A percentile compares a stretch with the other conserved stretches of the same genome.
Evolutionary conservation across 1,140 invertebrate species (phyloP).

Genomic region (Pachypeltis micranthus): DNA sequence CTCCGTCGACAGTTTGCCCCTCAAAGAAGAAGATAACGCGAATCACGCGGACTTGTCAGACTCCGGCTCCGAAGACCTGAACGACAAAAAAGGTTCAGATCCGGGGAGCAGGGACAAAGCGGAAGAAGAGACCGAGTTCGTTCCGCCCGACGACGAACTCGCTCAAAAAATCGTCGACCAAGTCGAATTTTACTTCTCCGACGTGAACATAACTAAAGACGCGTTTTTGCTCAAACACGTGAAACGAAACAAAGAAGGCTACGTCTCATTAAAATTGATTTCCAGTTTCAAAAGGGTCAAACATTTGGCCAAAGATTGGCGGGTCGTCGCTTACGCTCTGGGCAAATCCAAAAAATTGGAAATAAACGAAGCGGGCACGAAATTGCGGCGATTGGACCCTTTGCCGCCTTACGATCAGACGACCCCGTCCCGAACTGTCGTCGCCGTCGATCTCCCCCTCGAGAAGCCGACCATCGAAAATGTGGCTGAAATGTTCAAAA

Average conservation of each 20-base stretch:
- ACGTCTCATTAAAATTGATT: constrained; percentile 84
- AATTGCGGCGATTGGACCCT: constrained; percentile 71
- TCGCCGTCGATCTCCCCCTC: constrained; percentile 72
- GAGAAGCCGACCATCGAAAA: constrained; percentile 74
- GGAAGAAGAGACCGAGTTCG: constrained; percentile 32
- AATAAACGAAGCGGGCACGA: constrained; percentile 82
- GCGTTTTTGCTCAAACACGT: constrained; percentile 91
- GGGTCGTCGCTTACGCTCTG: constrained; percentile 74
- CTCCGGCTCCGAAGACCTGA: constrained; percentile 28
- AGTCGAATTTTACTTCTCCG: constrained; percentile 89
- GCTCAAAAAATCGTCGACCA: constrained; percentile 65
- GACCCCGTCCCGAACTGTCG: constrained; percentile 74
- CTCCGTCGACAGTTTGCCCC: constrained; percentile 49
- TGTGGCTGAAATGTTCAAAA: constrained; percentile 74
- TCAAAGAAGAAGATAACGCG: constrained; percentile 39
- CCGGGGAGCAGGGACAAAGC: constrained; percentile 18
- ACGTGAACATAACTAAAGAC: constrained; percentile 87
- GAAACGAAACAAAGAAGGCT: constrained; percentile 85
- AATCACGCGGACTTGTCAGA: constrained; percentile 51
- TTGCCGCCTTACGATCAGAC: constrained; percentile 83
- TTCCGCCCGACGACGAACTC: constrained; percentile 53
- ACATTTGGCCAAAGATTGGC: constrained; percentile 84
- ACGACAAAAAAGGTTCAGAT: constrained; percentile 12
- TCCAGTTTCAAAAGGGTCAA: constrained; percentile 88
- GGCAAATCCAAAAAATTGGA: constrained; percentile 66